Percentiles rank a stretch among this genome's conserved stretches.
These are phyloP conservation scores for Pristiophorus japonicus DNA, from an alignment of 2,113 vertebrate genomes.

Conservation along the genomic window DNA sequence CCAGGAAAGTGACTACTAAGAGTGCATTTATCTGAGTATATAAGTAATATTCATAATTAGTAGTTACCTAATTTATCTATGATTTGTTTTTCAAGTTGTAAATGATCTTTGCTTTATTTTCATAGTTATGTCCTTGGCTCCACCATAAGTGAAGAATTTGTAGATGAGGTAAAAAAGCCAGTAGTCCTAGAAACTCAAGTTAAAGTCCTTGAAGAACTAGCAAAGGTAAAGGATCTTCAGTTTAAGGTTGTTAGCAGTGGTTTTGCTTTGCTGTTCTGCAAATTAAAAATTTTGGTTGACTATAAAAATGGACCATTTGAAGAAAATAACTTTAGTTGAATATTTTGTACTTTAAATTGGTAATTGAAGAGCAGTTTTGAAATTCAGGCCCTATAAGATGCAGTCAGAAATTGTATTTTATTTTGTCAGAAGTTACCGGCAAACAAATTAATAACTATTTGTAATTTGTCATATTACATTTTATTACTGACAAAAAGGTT, in stretches of 20 bases:
- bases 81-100: not conserved
- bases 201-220: slow-evolving; percentile 50
- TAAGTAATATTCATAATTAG: not conserved
- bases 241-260: not conserved
- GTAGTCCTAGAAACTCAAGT: slow-evolving; percentile 56
- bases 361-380: not conserved
- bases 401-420: not conserved
- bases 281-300: not conserved
- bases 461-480: not conserved
- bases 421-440: not conserved
- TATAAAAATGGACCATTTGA: not conserved
- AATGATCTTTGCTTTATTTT: not conserved
- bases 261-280: not conserved
- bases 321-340: not conserved
- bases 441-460: not conserved
- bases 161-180: slow-evolving; percentile 48
- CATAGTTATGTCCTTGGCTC: slow-evolving; percentile 60
- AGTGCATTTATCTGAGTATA: not conserved
- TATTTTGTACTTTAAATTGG: not conserved
- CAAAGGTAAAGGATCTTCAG: slow-evolving; percentile 49
- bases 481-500: not conserved
- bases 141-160: slow-evolving; percentile 48
- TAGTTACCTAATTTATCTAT: not conserved
- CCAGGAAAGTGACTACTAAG: not conserved
- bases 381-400: not conserved